Base-by-base conservation (phyloP, 23 tunicate species). In the Halocynthia roretzi region DNA sequence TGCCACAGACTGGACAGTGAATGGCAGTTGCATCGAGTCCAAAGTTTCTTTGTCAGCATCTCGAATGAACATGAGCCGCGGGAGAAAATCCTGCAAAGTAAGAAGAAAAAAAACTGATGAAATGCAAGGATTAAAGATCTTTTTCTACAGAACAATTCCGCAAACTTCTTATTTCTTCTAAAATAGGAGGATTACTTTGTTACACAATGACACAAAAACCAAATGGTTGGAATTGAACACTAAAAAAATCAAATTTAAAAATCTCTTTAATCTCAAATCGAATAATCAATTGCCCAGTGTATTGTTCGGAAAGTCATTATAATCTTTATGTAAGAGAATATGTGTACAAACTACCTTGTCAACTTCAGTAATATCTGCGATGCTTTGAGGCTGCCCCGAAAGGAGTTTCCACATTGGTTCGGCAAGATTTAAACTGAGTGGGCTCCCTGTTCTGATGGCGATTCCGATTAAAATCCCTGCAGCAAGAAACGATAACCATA, bases 401-500 rank as follows among this genome's bases (percentile, higher is more conserved):
- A 90, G 67, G 62, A 81, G 76, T 71, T 84, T 90, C 96, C 96
- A 90, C 78, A 90, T 70, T 31, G 83, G 86, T 80, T 90, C 96
- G 44, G 96, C 86, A 68, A 90, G 82, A 62, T 90, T 84, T 40
- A 90, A 50, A 64, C 86, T 90, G 48, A 90, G 73, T 11, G 96
- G 96, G 75, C 82, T 90, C 20, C 96, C 96, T 44, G 87, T 90
- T 69, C 96, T 75, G 53, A 90, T 84, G 50, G 89, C 96, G 52
- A 84, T 90, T 18, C 96, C 96, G 67, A 90, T 84, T 80, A 90
- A 69, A 40, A 90, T 51, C 15, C 96, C 96, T 90, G 80, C 31
- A 57, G 69, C 7, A 71, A 12, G 83, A 62, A 58, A 80, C 8
- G 40, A 75, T 31, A 31, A 31, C 4, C 44, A 31, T 31, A 31